Evolutionary conservation across 2,113 vertebrate genomes (phyloP), one percentile per base, ranked within the genome.

Genomic region (Nesoenas mayeri): DNA sequence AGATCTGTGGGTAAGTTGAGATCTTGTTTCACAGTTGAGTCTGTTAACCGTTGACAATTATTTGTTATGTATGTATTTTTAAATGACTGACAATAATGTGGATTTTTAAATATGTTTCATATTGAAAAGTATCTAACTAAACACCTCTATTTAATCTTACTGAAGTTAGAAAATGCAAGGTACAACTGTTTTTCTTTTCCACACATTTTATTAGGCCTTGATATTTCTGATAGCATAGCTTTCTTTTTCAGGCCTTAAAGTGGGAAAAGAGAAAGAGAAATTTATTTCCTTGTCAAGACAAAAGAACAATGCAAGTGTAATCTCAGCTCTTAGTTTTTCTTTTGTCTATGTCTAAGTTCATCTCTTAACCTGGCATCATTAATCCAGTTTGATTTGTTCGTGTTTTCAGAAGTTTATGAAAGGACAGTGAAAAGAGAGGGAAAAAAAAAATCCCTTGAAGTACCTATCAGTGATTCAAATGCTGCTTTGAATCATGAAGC

Each of bases 351-450:
- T 74, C 79, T 72, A 90, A 73, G 25, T 92, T 79, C 48, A 34
- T 89, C 71, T 82, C 79, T 91, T 95, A 94, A 85, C 92, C 85
- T 82, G 72, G 34, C 72, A 34, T 67, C 34, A 87, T 93, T 91
- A 88, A 91, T 70, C 70, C 2, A 2, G 19, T 81, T 91, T 83
- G 65, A 92, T 86, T 86, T 69, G 42, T 58, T 89, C 31, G 14
- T 62, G 47, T 73, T 94, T 90, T 89, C 40, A 85, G 60, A 87
- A 78, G 22, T 65, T 81, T 65, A 47, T 90, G 69, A 95, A 96
- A 92, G 62, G 56, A 82, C 15, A 34, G 60, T 26, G 42, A 11
- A 86, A 74, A 82, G 34, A 42, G 28, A 53, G 26, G 29, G 13
- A n/a, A 67, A 40, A 71, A 67, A 71, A 19, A 44, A 34, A 4